Evolutionary conservation across 2,113 vertebrate species (phyloP).

Genomic region (Tachycineta bicolor): DNA sequence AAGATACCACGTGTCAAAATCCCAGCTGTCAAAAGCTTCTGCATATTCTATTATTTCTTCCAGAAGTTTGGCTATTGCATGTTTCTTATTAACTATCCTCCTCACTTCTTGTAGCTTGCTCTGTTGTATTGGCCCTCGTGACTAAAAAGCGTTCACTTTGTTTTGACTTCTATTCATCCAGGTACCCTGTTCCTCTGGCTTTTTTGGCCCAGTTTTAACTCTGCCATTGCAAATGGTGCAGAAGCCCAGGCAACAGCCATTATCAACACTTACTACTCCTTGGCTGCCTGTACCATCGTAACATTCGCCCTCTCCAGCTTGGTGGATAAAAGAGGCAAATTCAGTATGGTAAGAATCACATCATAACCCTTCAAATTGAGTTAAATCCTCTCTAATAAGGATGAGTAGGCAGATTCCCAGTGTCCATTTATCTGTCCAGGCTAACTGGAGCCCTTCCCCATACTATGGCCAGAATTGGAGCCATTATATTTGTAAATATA

Average conservation of each 20-base stretch:
- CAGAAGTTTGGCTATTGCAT: background rate
- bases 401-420: background rate
- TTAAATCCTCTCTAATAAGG: background rate
- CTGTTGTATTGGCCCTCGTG: background rate
- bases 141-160: background rate
- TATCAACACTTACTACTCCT: conserved; percentile 91
- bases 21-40: background rate
- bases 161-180: conserved; percentile 26
- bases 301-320: conserved; percentile 90
- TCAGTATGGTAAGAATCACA: conserved; percentile 85
- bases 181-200: conserved; percentile 89
- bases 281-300: conserved; percentile 84
- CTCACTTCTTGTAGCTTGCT: background rate
- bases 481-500: background rate
- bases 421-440: background rate
- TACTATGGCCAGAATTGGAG: background rate
- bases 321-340: conserved; percentile 84
- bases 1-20: background rate
- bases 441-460: background rate
- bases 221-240: conserved; percentile 74
- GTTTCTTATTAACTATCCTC: background rate
- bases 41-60: background rate
- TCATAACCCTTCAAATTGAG: background rate
- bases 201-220: conserved; percentile 98
- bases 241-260: conserved; percentile 72